Conservation (phyloP, 2,797 vertebrate genomes). For the Aphelocoma californica region DNA sequence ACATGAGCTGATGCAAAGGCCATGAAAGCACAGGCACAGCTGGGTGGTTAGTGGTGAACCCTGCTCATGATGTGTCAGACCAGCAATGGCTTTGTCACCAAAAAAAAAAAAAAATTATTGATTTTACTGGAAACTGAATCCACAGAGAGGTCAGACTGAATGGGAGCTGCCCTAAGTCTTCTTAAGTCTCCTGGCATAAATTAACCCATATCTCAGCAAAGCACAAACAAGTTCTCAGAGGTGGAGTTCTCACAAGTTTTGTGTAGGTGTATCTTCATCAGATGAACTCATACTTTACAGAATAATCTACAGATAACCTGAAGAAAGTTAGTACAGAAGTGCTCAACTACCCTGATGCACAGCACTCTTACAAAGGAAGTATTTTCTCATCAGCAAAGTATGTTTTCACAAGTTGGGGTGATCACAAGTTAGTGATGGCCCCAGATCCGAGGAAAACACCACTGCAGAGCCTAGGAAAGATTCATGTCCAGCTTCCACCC, state of each 20-base stretch:
- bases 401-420: neutral
- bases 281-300: neutral
- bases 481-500: neutral
- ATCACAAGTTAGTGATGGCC: neutral
- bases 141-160: neutral
- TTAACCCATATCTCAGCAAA: neutral
- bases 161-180: neutral
- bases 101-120: neutral
- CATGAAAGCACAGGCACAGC: neutral
- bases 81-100: accelerated
- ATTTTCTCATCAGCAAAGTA: neutral
- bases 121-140: neutral
- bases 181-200: accelerated
- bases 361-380: neutral
- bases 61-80: neutral
- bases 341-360: accelerated
- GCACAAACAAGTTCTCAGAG: neutral
- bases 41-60: neutral
- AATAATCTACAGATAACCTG: neutral
- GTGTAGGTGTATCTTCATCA: neutral
- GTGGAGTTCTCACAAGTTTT: neutral
- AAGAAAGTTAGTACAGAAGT: neutral
- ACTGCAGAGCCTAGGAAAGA: neutral
- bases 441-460: neutral
- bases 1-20: neutral